Conservation (phyloP, 2,113 vertebrate genomes). For the Brevimyrus niger region DNA sequence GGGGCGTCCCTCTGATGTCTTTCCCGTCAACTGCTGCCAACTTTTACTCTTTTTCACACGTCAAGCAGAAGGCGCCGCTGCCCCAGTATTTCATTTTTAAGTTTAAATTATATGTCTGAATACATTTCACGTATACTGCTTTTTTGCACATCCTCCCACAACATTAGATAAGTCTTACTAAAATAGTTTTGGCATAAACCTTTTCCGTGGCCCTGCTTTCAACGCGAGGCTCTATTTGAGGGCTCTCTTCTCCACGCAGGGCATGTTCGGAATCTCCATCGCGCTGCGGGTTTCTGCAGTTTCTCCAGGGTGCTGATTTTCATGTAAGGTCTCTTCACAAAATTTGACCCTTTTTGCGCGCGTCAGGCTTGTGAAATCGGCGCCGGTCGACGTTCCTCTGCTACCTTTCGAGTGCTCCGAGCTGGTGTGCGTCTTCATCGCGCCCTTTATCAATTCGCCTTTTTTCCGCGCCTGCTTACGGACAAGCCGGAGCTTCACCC, state of each 20-base stretch:
- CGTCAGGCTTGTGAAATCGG: not conserved
- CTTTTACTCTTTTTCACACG: not conserved
- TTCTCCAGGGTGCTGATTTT: not conserved
- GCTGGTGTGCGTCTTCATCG: not conserved
- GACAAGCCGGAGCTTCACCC: not conserved
- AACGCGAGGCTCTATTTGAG: not conserved
- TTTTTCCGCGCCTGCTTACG: not conserved
- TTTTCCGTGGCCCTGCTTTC: not conserved
- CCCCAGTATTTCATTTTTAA: not conserved
- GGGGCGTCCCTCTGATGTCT: not conserved
- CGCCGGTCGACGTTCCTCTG: not conserved
- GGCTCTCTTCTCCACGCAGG: not conserved
- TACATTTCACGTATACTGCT: not conserved
- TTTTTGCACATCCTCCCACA: not conserved
- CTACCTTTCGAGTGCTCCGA: not conserved
- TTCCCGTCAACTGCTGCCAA: not conserved
- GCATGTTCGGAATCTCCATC: not conserved
- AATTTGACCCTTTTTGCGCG: not conserved
- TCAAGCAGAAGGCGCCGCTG: not conserved
- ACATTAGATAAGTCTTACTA: not conserved
- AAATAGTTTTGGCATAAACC: not conserved
- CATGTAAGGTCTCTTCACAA: not conserved
- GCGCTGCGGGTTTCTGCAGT: not conserved
- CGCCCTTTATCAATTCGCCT: not conserved
- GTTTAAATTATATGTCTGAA: not conserved